These are phyloP conservation scores for Brachionus sp. DNA, from an alignment of 1,140 invertebrate genomes.

Conservation along the genomic window DNA sequence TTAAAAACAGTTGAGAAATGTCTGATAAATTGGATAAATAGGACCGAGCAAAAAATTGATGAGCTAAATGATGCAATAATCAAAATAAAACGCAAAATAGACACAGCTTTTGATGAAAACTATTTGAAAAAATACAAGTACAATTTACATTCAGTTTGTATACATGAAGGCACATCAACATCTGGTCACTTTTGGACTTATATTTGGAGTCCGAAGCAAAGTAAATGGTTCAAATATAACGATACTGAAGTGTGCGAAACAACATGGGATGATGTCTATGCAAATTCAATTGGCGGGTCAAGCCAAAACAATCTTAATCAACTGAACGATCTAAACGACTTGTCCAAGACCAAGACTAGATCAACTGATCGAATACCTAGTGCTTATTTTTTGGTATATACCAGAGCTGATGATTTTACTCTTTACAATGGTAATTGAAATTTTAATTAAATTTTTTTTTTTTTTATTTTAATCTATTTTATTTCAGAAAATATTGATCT, in stretches of 20 bases:
- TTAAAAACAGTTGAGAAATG: constrained; percentile 46
- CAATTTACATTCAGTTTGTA: constrained; percentile 62
- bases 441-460: not conserved
- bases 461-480: not conserved
- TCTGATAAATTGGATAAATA: constrained; percentile 10
- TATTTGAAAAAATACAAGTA: constrained; percentile 50
- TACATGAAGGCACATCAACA: constrained; percentile 63
- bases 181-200: constrained; percentile 64
- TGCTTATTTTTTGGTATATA: constrained; percentile 43
- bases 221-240: constrained; percentile 61
- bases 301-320: not conserved
- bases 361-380: constrained; percentile 41
- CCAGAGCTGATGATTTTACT: constrained; percentile 6
- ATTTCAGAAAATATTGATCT: not conserved
- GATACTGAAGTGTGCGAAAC: constrained; percentile 55
- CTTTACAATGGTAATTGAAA: not conserved
- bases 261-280: constrained; percentile 34
- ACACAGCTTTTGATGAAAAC: constrained; percentile 9
- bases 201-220: constrained; percentile 54
- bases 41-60: not conserved
- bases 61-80: not conserved
- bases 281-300: constrained; percentile 22
- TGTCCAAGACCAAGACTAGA: not conserved
- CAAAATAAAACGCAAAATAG: constrained; percentile 12
- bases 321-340: not conserved